Percentiles rank a stretch among this genome's conserved stretches.
These are phyloP conservation scores for Myanophis thanlyinensis DNA, from an alignment of 2,113 vertebrate species.

Conservation along the genomic window DNA sequence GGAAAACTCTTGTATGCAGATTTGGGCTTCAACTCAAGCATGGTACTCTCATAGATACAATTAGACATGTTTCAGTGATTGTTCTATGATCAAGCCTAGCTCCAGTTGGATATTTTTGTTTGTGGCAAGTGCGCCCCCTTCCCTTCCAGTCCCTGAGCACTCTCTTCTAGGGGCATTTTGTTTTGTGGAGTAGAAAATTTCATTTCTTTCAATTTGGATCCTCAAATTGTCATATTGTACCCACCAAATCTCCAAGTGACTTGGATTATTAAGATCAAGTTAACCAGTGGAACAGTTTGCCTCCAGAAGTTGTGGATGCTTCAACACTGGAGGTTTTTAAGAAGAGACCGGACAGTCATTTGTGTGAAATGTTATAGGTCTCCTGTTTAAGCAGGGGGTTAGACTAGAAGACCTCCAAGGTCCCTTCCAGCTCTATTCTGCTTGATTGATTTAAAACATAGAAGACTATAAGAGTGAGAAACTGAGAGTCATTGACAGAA, in stretches of 20 bases:
- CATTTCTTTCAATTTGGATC: neutral
- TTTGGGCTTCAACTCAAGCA: neutral
- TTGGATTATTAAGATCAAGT: neutral
- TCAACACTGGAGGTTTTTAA: too few relatives aligned
- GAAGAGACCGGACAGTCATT: too few relatives aligned
- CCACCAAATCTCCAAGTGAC: neutral
- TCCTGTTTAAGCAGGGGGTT: too few relatives aligned
- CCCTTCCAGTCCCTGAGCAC: neutral
- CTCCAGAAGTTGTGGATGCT: too few relatives aligned
- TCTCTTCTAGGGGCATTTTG: neutral
- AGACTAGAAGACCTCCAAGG: too few relatives aligned
- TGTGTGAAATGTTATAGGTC: too few relatives aligned
- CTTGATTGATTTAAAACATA: too few relatives aligned
- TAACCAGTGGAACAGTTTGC: neutral
- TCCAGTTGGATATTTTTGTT: neutral
- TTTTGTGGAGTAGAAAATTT: neutral
- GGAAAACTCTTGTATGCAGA: neutral
- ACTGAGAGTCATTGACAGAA: too few relatives aligned
- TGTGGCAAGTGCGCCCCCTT: neutral
- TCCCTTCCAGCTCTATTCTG: too few relatives aligned
- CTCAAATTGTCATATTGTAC: neutral
- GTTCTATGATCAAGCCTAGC: neutral
- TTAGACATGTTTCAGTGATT: neutral
- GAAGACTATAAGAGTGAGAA: too few relatives aligned
- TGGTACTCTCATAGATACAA: neutral